Evolutionary conservation across 1,140 invertebrate genomes (phyloP).

Genomic region (Gonioctena quinquepunctata): DNA sequence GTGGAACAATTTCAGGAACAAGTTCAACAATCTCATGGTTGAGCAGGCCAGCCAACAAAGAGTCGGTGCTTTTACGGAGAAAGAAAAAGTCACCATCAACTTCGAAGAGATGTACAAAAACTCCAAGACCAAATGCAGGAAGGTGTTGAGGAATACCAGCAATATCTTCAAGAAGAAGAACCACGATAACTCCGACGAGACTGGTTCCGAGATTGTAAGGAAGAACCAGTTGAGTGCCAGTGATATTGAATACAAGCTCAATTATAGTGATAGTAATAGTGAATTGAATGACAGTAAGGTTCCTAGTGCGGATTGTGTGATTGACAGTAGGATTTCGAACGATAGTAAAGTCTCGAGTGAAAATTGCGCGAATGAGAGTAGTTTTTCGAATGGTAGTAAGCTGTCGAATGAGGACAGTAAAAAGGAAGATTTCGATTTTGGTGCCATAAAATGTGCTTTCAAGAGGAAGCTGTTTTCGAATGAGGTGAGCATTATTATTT

Average conservation of each 20-base stretch:
- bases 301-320: slow-evolving; percentile 5
- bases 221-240: slow-evolving; percentile 44
- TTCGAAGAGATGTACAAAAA: slow-evolving; percentile 51
- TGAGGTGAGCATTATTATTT: slow-evolving; percentile 42
- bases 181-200: neutral
- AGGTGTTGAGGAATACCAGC: slow-evolving; percentile 48
- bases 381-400: slow-evolving; percentile 7
- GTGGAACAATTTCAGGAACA: slow-evolving; percentile 49
- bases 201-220: slow-evolving; percentile 31
- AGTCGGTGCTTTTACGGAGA: slow-evolving; percentile 46
- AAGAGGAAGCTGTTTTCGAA: slow-evolving; percentile 35
- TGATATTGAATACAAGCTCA: slow-evolving; percentile 49
- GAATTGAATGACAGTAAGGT: slow-evolving; percentile 26
- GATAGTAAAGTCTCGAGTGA: slow-evolving; percentile 25
- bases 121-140: slow-evolving; percentile 51
- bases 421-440: slow-evolving; percentile 42
- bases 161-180: slow-evolving; percentile 42
- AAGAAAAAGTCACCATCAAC: slow-evolving; percentile 43
- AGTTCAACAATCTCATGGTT: slow-evolving; percentile 45
- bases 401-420: slow-evolving; percentile 25
- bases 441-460: slow-evolving; percentile 39
- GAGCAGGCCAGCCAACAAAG: slow-evolving; percentile 48
- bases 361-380: slow-evolving; percentile 7
- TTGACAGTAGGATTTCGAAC: slow-evolving; percentile 22
- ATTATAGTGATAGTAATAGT: slow-evolving; percentile 26